Base-by-base conservation (phyloP, 2,113 vertebrate genomes). In the Paradoxurus hermaphroditus region DNA sequence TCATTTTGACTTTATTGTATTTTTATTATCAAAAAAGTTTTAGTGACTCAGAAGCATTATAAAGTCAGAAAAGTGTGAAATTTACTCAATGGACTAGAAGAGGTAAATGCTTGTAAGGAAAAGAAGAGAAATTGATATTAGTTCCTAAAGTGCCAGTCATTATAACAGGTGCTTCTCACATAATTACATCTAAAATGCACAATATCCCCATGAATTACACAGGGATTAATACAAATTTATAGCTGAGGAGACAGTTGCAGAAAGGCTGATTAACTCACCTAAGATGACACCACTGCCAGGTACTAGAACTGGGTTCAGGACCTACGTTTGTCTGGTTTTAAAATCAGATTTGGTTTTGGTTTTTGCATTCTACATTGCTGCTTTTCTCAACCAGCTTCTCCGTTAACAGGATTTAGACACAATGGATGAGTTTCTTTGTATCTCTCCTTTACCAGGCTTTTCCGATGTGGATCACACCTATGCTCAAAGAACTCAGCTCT, bases 381-480 rank as follows among this genome's bases (percentile, higher is more conserved):
- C 51, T 96, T 86, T 59, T 87, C 16, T 81, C 56, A 39, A 0
- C 51, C 81, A 62, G 31, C 53, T 94, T 93, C 87, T 92, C 49
- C 87, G 31, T 91, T 95, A 23, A 23, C 6, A 5, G 68, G 34
- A 62, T 83, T 93, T 95, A 91, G 95, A 86, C 63, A 82, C 92
- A 95, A 1, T 92, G 36, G 34, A 44, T 96, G 56, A 82, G 34
- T 95, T 85, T 94, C 82, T 92, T 93, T 95, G 78, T 93, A 14
- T 98, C 82, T 97, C 67, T 97, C 53, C 73, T 87, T 81, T 63
- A 82, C 29, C 98, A 99, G 99, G 99, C 75, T 99, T 99, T 98
- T 99, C 99, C 0, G 99, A 99, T 1, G 99, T 99, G 62, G 99
- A 99, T 98, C 99, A 99, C 98, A 99, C 99, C 0, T 99, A 99